Evolutionary conservation across 2,797 vertebrate genomes (phyloP), one percentile per base, ranked within the genome.

Genomic region (Epinephelus malabaricus): DNA sequence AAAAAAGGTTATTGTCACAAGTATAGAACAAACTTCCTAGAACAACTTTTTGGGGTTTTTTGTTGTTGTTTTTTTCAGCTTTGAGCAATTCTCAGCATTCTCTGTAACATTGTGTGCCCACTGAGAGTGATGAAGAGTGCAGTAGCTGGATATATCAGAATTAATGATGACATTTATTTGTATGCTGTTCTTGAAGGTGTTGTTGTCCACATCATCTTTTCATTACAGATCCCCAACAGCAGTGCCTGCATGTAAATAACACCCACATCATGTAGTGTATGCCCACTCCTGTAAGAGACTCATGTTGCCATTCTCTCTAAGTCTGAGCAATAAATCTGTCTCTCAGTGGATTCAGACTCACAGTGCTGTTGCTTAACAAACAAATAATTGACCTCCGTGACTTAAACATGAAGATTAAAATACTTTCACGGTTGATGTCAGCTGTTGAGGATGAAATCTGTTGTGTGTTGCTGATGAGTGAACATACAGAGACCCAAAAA

Each of bases 101-200:
- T 64, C 13, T 49, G 56, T 19, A 2, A 17, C 7, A 3, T 21
- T 23, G 11, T 19, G 65, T n/a, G 5, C 13, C 6, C 18, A 6
- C 27, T 51, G 17, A 62, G 34, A 6, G 17, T 2, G 2, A 54
- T 61, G 65, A 30, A 63, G 27, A 25, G 60, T 13, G 40, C 59
- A 45, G 56, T 1, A 47, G 69, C n/a, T 60, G 14, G 58, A 73
- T 68, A n/a, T 53, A 50, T 61, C 23, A 63, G 45, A 61, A 62
- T 78, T 43, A 71, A 81, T 55, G 43, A 69, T 67, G 46, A n/a
- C 46, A 71, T 76, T 47, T 68, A 77, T 85, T 69, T 67, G 60
- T 72, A 60, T 83, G 67, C 56, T 30, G 73, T 49, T 76, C 50
- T 69, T 58, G 30, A 61, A 62, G 18, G 4, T 67, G 12, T 56